Evolutionary conservation across 2,888 invertebrate genomes (phyloP).

Genomic region (Dasypogon diadema): DNA sequence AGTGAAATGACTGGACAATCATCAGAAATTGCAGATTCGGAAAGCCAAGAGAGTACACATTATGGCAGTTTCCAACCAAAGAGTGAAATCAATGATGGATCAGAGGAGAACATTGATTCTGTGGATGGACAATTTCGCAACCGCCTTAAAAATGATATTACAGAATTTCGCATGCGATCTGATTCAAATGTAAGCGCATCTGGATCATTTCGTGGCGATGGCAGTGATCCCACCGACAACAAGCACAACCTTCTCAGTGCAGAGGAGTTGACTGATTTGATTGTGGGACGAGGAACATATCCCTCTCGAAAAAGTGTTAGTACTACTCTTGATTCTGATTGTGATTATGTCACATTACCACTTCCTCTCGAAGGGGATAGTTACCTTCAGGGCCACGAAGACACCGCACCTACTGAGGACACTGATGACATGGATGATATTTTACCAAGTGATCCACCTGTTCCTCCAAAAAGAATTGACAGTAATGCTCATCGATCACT

Average conservation of each 20-base stretch:
- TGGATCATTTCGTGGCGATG: constrained; percentile 86
- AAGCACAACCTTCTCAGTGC: constrained; percentile 83
- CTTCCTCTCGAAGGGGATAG: constrained; percentile 72
- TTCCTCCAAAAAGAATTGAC: constrained; percentile 78
- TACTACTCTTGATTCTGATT: constrained; percentile 87
- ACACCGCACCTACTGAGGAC: constrained; percentile 74
- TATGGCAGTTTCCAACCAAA: constrained; percentile 73
- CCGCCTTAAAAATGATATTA: constrained; percentile 70
- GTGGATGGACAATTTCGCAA: constrained; percentile 72
- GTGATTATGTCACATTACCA: constrained; percentile 87
- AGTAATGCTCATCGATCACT: constrained; percentile 71
- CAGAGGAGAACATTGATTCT: constrained; percentile 69
- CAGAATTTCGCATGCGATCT: constrained; percentile 75
- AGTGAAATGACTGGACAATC: constrained; percentile 72
- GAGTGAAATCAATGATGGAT: constrained; percentile 69
- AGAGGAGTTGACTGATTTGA: constrained; percentile 85
- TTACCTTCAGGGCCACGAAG: constrained; percentile 73
- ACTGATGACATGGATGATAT: constrained; percentile 67
- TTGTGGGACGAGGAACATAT: constrained; percentile 83
- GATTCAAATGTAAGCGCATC: constrained; percentile 85
- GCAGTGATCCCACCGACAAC: constrained; percentile 87
- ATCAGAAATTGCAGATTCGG: constrained; percentile 73
- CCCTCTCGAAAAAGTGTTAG: constrained; percentile 84
- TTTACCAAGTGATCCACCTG: constrained; percentile 72
- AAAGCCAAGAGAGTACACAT: constrained; percentile 71